Conservation (phyloP, 2,888 invertebrate species). For the Pinctada fucata region DNA sequence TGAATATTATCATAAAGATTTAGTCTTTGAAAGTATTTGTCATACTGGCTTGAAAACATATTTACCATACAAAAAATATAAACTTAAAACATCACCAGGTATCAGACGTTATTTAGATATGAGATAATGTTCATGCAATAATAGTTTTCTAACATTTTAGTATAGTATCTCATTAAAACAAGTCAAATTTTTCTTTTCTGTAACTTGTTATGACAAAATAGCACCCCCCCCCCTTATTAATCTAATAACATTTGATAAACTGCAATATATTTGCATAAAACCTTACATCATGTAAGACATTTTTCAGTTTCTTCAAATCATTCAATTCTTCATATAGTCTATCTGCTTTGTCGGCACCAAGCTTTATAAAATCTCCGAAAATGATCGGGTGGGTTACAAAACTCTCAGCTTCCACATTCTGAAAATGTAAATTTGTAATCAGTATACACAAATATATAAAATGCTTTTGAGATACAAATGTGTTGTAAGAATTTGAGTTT, state of each 20-base stretch:
- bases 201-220: too few relatives aligned
- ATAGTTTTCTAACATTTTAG: too few relatives aligned
- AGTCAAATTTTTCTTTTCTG: too few relatives aligned
- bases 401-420: slow-evolving; percentile 72
- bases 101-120: too few relatives aligned
- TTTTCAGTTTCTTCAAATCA: slow-evolving; percentile 85
- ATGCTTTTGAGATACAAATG: not conserved
- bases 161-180: too few relatives aligned
- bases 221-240: not conserved
- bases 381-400: slow-evolving; percentile 79
- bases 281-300: slow-evolving; percentile 83
- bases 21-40: not conserved
- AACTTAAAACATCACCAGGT: too few relatives aligned
- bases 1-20: too few relatives aligned
- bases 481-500: not conserved
- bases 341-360: slow-evolving; percentile 85
- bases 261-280: not conserved
- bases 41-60: not conserved
- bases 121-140: too few relatives aligned
- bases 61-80: not conserved
- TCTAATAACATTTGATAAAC: not conserved
- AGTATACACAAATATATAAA: not conserved
- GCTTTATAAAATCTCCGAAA: slow-evolving; percentile 91
- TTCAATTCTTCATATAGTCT: slow-evolving; percentile 89
- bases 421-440: slow-evolving; percentile 8